These are phyloP conservation scores for Drosophila meridionalis DNA, from an alignment of 2,888 invertebrate genomes.

Conservation along the genomic window DNA sequence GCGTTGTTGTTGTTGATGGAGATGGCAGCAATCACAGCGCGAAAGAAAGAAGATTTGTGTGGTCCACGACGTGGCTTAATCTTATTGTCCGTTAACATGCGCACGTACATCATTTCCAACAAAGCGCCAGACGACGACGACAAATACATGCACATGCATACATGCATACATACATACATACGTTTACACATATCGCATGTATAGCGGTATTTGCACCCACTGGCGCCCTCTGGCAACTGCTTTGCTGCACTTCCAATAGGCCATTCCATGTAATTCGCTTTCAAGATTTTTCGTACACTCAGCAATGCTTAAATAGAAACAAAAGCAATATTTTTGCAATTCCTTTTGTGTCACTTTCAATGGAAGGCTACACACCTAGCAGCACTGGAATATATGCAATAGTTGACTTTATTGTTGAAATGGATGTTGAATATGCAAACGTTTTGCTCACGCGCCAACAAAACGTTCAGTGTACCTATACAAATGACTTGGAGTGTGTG, in stretches of 20 bases:
- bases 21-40: conserved; percentile 40
- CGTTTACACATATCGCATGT: background rate
- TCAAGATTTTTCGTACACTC: conserved; percentile 7
- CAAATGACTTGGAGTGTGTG: conserved; percentile 8
- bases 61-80: conserved; percentile 37
- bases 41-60: conserved; percentile 53
- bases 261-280: conserved; percentile 2
- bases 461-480: background rate
- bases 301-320: conserved; percentile 3
- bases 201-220: background rate
- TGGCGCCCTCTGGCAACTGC: background rate
- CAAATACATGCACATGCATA: background rate
- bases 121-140: conserved; percentile 32
- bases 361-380: background rate
- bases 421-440: background rate
- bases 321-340: background rate
- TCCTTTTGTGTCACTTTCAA: background rate
- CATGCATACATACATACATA: background rate
- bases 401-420: background rate
- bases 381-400: background rate
- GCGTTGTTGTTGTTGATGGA: conserved; percentile 38
- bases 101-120: conserved; percentile 42
- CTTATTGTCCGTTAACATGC: conserved; percentile 41
- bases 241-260: conserved; percentile 19
- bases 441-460: background rate